These are phyloP conservation scores for Zonitis immaculata DNA, from an alignment of 2,888 invertebrate genomes.

Conservation along the genomic window DNA sequence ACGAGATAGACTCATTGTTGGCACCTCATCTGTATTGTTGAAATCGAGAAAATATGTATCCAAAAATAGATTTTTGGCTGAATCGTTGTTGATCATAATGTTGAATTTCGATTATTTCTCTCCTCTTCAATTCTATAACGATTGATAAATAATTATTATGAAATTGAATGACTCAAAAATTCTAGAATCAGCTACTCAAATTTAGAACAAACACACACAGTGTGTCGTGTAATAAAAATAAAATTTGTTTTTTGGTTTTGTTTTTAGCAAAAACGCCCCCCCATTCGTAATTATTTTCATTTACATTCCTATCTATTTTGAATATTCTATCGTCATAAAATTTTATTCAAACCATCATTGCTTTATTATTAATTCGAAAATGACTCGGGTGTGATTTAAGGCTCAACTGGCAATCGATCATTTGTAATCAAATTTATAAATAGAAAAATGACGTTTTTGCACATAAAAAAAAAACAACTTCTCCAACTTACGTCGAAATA, in stretches of 20 bases:
- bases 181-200: neutral
- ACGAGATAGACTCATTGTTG: neutral
- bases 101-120: neutral
- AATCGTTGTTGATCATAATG: neutral
- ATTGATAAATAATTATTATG: neutral
- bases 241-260: too few species aligned
- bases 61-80: neutral
- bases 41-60: neutral
- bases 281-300: neutral
- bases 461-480: neutral
- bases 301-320: neutral
- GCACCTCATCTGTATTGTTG: neutral
- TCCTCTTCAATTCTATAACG: neutral
- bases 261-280: neutral
- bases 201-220: too few species aligned
- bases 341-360: too few species aligned
- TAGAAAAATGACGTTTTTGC: too few species aligned
- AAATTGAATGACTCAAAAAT: neutral
- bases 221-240: neutral
- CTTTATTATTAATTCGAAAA: too few species aligned
- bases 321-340: neutral
- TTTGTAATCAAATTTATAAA: neutral
- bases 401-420: neutral
- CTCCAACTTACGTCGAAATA: slow-evolving; percentile 71
- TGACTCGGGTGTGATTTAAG: too few species aligned